phyloP scores from a whole-genome alignment of 2,113 vertebrate genomes.

The Malurus elegans region DNA sequence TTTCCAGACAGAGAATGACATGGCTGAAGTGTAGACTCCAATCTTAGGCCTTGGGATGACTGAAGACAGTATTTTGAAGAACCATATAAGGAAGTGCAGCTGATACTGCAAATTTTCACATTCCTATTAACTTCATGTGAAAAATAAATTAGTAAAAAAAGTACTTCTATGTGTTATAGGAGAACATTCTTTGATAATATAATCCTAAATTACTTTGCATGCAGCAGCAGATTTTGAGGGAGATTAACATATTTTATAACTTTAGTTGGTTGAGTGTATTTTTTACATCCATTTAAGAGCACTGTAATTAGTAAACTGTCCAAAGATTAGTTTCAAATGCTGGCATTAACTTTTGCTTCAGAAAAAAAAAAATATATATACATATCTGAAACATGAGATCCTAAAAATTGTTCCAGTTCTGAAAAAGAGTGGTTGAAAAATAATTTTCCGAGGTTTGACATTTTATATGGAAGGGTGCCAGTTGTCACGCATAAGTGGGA shows the following conservation, averaged over 20 bases:
- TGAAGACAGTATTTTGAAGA: not conserved
- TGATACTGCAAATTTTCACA: not conserved
- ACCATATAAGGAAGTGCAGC: not conserved
- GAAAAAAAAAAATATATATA: not conserved
- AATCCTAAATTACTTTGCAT: not conserved
- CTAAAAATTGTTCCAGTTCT: not conserved
- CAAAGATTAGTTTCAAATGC: not conserved
- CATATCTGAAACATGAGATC: not conserved
- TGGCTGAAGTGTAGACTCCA: not conserved
- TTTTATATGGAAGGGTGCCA: not conserved
- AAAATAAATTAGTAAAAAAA: not conserved
- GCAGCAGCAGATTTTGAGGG: not conserved
- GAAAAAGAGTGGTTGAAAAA: not conserved
- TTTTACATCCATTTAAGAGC: not conserved
- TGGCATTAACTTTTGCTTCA: not conserved
- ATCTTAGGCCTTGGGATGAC: not conserved
- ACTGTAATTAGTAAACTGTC: not conserved
- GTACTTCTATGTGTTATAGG: fast-evolving
- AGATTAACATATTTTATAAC: fast-evolving
- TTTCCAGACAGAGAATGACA: not conserved
- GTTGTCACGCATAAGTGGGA: not conserved
- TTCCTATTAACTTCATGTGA: not conserved
- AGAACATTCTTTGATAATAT: not conserved
- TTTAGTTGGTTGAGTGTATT: not conserved
- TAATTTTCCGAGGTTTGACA: not conserved